Conservation (phyloP, 2,113 vertebrate species). For the Camelus bactrianus region DNA sequence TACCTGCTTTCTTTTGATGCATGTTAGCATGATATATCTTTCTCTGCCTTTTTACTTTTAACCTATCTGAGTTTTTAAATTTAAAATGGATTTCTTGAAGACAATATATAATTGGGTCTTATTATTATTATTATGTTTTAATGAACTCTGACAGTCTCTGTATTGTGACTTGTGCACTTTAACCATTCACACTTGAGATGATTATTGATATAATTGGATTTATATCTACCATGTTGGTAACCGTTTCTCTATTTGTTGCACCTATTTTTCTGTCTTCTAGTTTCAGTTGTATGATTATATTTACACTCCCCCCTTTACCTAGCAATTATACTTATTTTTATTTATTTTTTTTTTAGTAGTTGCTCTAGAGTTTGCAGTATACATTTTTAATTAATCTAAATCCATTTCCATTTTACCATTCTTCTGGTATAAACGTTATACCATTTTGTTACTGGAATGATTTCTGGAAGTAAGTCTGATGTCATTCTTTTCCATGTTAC, state of each 20-base stretch:
- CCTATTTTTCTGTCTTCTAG: background rate
- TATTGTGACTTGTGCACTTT: background rate
- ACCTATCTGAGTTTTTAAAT: background rate
- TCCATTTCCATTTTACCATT: background rate
- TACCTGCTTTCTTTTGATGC: background rate
- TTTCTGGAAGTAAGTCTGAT: background rate
- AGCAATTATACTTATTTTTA: background rate
- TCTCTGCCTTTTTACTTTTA: background rate
- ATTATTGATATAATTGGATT: background rate
- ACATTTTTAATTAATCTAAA: background rate
- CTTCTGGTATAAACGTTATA: background rate
- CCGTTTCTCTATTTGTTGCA: background rate
- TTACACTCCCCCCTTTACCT: background rate
- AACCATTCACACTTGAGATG: background rate
- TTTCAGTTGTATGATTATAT: background rate
- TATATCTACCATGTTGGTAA: background rate
- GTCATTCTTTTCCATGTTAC: background rate
- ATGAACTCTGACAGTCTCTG: background rate
- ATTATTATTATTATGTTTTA: background rate
- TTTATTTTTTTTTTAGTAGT: background rate
- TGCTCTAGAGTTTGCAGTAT: background rate
- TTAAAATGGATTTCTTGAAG: background rate
- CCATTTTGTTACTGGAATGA: background rate
- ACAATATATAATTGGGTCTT: background rate
- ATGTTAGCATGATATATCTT: background rate